Base-by-base conservation (phyloP, 2,888 invertebrate genomes). In the Caenorhabditis zanzibari region DNA sequence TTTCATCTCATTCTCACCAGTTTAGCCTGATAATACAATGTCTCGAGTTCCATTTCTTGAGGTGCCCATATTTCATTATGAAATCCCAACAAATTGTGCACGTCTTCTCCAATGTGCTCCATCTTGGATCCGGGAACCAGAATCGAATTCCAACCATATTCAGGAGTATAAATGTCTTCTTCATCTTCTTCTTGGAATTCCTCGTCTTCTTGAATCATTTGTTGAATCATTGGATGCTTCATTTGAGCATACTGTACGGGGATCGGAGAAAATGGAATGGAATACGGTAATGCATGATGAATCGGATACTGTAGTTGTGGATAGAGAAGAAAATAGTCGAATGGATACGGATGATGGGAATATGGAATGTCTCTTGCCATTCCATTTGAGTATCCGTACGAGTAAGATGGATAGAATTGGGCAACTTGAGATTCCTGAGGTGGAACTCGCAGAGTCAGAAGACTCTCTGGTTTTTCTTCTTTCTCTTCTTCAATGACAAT, bases 101-200 rank as follows among this genome's bases (percentile, higher is more conserved):
- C 14, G 7, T 35, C 14, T 14, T 22, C 22, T 7, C 49, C 24
- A 7, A 32, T 41, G 12, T 52, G 19, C 7, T 47, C 58, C 16
- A 19, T 28, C 2, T 47, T 26, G 32, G 12, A 41, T 64, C 64
- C 76, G 4, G 76, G 76, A 2, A 68, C 22, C n/a, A 77, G 52
- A 69, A 77, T 54, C 1, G 61, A 14, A 52, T 77, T 77, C 76
- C 76, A 77, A 14, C 76, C 76, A 41, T 69, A 77, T 35, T 69
- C 69, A 22, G 76, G 76, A 32, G 49, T 49, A 26, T 77, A 77
- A 12, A 52, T 22, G 24, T 52, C 52, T 26, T 9, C 54, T 4
- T 22, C 10, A 24, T 1, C 9, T 24, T 54, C 54, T 32, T 66
- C 38, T 12, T 16, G 24, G 6, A 41, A n/a, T 19, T 59, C 16